These are phyloP conservation scores for Cydia strobilella DNA, from an alignment of 1,140 invertebrate genomes.

Conservation along the genomic window DNA sequence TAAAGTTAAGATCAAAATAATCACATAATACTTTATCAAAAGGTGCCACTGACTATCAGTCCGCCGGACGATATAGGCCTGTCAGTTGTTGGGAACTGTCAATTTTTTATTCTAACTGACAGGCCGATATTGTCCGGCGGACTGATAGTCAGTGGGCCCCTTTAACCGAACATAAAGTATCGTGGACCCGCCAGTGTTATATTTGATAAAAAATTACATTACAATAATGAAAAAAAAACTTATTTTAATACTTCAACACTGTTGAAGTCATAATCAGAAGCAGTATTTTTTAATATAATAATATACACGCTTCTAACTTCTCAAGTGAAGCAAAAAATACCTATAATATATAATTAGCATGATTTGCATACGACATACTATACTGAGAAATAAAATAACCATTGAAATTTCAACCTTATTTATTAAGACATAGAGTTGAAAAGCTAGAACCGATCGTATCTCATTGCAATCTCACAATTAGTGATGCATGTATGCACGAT, in stretches of 20 bases:
- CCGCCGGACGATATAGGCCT: too few species aligned
- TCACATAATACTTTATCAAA: too few species aligned
- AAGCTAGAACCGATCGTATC: conserved; percentile 31
- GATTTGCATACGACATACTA: conserved; percentile 25
- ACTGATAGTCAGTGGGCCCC: too few species aligned
- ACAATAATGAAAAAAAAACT: too few species aligned
- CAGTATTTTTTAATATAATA: background rate
- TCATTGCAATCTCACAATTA: conserved; percentile 45
- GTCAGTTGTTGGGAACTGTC: too few species aligned
- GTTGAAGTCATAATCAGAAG: background rate
- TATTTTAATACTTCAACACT: background rate
- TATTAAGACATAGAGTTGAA: background rate
- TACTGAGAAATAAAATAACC: background rate
- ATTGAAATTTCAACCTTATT: conserved; percentile 1
- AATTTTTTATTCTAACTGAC: too few species aligned
- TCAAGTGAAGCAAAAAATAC: conserved; percentile 23
- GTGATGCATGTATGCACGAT: conserved; percentile 43
- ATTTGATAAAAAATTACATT: too few species aligned
- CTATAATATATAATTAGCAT: conserved; percentile 25
- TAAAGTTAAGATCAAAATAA: too few species aligned
- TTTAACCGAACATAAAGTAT: too few species aligned
- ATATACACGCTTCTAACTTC: background rate
- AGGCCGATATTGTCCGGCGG: too few species aligned
- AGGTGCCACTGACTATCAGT: too few species aligned
- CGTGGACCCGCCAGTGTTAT: too few species aligned